These are phyloP conservation scores for Zaprionus obscuricornis DNA, from an alignment of 2,888 invertebrate species.

Conservation along the genomic window DNA sequence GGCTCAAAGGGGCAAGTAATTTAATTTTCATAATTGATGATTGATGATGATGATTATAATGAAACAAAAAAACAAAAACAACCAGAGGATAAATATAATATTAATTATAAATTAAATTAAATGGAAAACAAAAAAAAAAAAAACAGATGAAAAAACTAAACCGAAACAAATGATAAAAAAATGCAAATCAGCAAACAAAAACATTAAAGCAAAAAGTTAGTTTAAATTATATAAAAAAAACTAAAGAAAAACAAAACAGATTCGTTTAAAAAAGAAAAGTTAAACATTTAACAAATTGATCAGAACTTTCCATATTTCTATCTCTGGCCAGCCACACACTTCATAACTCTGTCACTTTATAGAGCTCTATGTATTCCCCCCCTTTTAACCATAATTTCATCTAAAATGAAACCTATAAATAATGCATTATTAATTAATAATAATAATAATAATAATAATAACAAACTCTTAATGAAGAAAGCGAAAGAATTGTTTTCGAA, in stretches of 20 bases:
- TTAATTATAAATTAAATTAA: conserved; percentile 75
- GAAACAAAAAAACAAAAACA: conserved; percentile 26
- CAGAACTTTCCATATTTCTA: conserved; percentile 30
- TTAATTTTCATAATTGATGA: conserved; percentile 63
- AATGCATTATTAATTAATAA: conserved; percentile 16
- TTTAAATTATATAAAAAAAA: conserved; percentile 63
- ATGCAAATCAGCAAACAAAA: conserved; percentile 35
- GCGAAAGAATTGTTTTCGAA: conserved; percentile 44
- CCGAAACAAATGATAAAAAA: conserved; percentile 24
- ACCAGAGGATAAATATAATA: conserved; percentile 66
- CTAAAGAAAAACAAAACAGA: conserved; percentile 38
- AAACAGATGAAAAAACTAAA: no score
- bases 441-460: conserved; percentile 34
- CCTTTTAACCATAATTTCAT: conserved; percentile 35
- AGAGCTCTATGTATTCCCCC: conserved; percentile 29
- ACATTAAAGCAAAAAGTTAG: conserved; percentile 62
- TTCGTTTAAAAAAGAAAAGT: conserved; percentile 29
- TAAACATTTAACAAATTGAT: conserved; percentile 3
- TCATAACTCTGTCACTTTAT: conserved; percentile 28
- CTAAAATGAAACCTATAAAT: conserved; percentile 36
- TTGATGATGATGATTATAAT: conserved; percentile 39
- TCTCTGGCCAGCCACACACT: conserved; percentile 30
- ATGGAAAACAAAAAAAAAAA: conserved; percentile 17
- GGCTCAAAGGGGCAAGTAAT: conserved; percentile 56
- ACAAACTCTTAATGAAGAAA: conserved; percentile 31